Conservation (phyloP, 2,797 vertebrate species). For the Esox masquinongy region DNA sequence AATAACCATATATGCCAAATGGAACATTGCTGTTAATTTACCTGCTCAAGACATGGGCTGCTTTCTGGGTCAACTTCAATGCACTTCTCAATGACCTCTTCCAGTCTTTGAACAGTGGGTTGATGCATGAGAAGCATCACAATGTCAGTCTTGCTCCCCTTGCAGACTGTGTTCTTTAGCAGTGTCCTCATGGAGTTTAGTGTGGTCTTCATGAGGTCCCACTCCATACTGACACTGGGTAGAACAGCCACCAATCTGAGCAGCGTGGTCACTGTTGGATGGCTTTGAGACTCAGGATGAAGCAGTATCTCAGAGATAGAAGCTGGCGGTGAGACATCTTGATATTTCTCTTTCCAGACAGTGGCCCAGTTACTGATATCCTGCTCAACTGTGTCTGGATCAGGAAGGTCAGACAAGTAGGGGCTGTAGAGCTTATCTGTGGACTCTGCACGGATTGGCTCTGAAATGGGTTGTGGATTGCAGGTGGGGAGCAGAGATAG, state of each 20-base stretch:
- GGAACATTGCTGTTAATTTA: conserved; percentile 34
- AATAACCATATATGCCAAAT: not conserved
- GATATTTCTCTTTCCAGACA: conserved; percentile 90
- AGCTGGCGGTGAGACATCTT: conserved; percentile 86
- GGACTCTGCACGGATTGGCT: conserved; percentile 79
- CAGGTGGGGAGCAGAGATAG: conserved; percentile 88
- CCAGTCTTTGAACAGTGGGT: conserved; percentile 82
- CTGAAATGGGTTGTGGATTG: conserved; percentile 84
- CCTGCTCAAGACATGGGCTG: conserved; percentile 66
- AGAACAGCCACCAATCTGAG: conserved; percentile 90
- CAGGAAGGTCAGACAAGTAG: conserved; percentile 87
- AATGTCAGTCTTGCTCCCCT: conserved; percentile 79
- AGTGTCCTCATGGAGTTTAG: conserved; percentile 86
- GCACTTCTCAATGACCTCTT: conserved; percentile 88
- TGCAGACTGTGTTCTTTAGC: conserved; percentile 80
- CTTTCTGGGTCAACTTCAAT: conserved; percentile 85
- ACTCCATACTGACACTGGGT: conserved; percentile 92
- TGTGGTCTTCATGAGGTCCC: conserved; percentile 86
- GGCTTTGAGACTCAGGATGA: conserved; percentile 88
- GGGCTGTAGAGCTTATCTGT: conserved; percentile 85
- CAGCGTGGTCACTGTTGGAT: conserved; percentile 86
- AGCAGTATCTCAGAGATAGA: conserved; percentile 91
- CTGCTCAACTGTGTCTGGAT: conserved; percentile 85
- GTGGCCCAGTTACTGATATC: conserved; percentile 91
- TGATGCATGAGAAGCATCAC: conserved; percentile 89